A percentile compares a stretch with the other conserved stretches of the same genome.
phyloP scores from a whole-genome alignment of 37 sponge, comb jelly and placozoan genomes.

The Petrosia ficiformis region DNA sequence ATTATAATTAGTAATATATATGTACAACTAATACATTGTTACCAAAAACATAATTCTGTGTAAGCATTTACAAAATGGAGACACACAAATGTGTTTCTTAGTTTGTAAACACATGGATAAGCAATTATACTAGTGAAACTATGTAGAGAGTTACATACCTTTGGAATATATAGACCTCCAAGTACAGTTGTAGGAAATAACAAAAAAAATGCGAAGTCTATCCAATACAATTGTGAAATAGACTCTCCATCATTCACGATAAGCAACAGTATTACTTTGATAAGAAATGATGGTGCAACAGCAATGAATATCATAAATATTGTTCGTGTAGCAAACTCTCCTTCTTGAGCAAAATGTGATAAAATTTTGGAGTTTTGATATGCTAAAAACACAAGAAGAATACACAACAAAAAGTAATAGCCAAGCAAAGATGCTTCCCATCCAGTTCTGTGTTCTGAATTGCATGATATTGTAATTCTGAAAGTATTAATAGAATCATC shows the following conservation, averaged over 20 bases:
- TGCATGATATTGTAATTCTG: not conserved
- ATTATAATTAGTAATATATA: too few relatives aligned
- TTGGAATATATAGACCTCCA: not conserved
- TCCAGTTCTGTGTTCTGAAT: not conserved
- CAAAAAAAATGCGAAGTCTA: not conserved
- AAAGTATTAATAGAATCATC: not conserved
- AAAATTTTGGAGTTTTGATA: not conserved
- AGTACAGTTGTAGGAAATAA: not conserved
- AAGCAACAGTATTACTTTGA: not conserved
- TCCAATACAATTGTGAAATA: not conserved
- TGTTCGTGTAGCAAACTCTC: constrained; percentile 43
- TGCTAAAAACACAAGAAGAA: not conserved
- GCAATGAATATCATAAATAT: not conserved
- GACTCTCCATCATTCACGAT: not conserved
- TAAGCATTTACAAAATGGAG: too few relatives aligned
- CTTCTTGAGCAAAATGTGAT: constrained; percentile 7
- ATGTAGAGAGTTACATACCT: too few relatives aligned
- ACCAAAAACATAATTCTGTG: too few relatives aligned
- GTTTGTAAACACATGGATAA: too few relatives aligned
- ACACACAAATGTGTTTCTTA: too few relatives aligned
- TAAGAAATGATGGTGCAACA: not conserved
- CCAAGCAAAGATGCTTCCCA: not conserved
- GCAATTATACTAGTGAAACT: too few relatives aligned
- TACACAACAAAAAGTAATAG: not conserved
- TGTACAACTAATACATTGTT: too few relatives aligned